phyloP scores from a whole-genome alignment of 1,140 invertebrate species.

The Yoshiicerus persimilis region DNA sequence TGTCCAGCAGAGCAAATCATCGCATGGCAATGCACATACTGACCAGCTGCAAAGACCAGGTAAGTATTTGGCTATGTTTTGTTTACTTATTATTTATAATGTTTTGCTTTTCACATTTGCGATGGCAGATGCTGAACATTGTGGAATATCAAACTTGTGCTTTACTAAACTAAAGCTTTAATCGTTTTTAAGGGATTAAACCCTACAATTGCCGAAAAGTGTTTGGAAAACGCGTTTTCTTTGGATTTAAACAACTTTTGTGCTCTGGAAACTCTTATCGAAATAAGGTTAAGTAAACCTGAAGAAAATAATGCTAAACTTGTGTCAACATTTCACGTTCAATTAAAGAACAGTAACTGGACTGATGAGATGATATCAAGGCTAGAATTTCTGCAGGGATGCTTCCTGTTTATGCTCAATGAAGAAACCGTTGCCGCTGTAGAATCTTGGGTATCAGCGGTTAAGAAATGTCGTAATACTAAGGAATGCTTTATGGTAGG shows the following conservation, averaged over 20 bases:
- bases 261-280: not conserved
- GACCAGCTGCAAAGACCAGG: not conserved
- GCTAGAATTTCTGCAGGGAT: not conserved
- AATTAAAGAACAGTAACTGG: not conserved
- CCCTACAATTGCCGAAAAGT: not conserved
- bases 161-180: too few relatives aligned
- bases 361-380: not conserved
- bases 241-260: not conserved
- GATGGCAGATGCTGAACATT: too few relatives aligned
- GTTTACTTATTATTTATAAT: not conserved
- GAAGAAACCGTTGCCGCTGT: not conserved
- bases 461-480: not conserved
- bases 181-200: not conserved
- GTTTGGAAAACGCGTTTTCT: not conserved
- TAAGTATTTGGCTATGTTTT: too few relatives aligned
- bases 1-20: slow-evolving; percentile 26
- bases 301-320: not conserved
- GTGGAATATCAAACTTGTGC: too few relatives aligned
- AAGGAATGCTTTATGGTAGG: not conserved
- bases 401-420: not conserved
- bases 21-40: not conserved
- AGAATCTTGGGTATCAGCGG: not conserved
- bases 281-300: not conserved
- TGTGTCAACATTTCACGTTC: not conserved
- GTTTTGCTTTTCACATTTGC: too few relatives aligned